Percentiles rank a stretch among this genome's conserved stretches.
phyloP scores from a whole-genome alignment of 2,888 invertebrate genomes.

The Priocnemis perturbator region DNA sequence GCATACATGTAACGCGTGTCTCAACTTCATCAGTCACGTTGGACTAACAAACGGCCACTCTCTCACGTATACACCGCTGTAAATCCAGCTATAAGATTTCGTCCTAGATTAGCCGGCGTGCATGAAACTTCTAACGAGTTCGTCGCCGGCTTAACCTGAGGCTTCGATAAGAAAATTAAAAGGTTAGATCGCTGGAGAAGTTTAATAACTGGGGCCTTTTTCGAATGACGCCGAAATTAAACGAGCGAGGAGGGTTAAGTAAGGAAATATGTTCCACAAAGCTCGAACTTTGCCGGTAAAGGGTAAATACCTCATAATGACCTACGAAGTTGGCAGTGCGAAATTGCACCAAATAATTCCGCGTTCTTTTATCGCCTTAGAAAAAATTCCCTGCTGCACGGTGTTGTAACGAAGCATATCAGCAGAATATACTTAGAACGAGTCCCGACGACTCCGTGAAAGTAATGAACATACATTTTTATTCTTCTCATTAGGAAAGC shows the following conservation, averaged over 20 bases:
- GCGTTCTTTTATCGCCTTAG: too few relatives aligned
- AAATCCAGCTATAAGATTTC: conserved; percentile 3
- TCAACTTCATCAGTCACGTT: neutral
- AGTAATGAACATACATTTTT: too few relatives aligned
- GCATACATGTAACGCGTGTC: neutral
- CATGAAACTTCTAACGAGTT: conserved; percentile 7
- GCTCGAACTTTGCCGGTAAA: too few relatives aligned
- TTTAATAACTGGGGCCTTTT: neutral
- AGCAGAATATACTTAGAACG: too few relatives aligned
- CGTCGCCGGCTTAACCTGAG: neutral
- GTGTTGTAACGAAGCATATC: too few relatives aligned
- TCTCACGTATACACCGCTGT: neutral
- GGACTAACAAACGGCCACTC: neutral
- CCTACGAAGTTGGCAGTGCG: too few relatives aligned
- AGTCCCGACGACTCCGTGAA: too few relatives aligned
- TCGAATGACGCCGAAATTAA: neutral
- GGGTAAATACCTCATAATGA: too few relatives aligned
- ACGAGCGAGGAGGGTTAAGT: neutral
- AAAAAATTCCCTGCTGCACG: too few relatives aligned
- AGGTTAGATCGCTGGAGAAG: neutral
- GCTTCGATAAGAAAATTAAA: neutral
- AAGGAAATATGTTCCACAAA: neutral
- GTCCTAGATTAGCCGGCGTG: conserved; percentile 1
- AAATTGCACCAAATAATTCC: too few relatives aligned
- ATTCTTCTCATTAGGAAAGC: too few relatives aligned